These are phyloP conservation scores for Oxyteleia sp. DNA, from an alignment of 2,888 invertebrate species.

Conservation along the genomic window DNA sequence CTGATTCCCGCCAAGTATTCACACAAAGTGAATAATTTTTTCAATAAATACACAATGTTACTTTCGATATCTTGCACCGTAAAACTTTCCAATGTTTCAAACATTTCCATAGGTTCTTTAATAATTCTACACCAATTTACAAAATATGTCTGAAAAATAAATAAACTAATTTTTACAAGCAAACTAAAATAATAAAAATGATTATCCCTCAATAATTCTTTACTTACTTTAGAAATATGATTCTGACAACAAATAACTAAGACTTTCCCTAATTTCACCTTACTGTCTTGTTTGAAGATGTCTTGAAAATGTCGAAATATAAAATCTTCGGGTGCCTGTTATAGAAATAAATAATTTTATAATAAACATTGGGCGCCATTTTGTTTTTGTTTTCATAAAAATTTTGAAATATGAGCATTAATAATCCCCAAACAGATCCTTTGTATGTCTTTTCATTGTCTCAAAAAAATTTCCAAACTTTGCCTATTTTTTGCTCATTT, in stretches of 20 bases:
- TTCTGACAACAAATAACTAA: slow-evolving; percentile 71
- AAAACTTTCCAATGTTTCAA: slow-evolving; percentile 65
- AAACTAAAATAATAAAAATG: neutral
- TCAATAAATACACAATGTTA: slow-evolving; percentile 76
- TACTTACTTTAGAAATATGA: slow-evolving; percentile 68
- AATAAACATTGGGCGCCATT: too few relatives aligned
- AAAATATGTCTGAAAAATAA: slow-evolving; percentile 78
- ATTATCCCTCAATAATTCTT: neutral
- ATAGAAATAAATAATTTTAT: too few relatives aligned
- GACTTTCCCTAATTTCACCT: slow-evolving; percentile 1
- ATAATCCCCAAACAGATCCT: too few relatives aligned
- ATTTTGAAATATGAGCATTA: too few relatives aligned
- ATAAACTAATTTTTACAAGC: neutral
- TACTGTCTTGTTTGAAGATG: slow-evolving; percentile 46
- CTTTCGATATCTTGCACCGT: slow-evolving; percentile 73
- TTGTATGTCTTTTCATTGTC: too few relatives aligned
- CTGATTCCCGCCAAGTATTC: slow-evolving; percentile 73
- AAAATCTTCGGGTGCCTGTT: slow-evolving; percentile 81
- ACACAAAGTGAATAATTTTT: slow-evolving; percentile 79
- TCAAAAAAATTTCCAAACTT: too few relatives aligned
- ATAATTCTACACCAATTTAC: slow-evolving; percentile 76
- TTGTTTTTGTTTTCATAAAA: too few relatives aligned
- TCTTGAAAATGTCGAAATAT: slow-evolving; percentile 78
- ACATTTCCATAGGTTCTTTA: slow-evolving; percentile 55
- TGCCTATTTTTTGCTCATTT: too few relatives aligned